Conservation (phyloP, 2,797 vertebrate genomes). For the Aphelocoma californica region DNA sequence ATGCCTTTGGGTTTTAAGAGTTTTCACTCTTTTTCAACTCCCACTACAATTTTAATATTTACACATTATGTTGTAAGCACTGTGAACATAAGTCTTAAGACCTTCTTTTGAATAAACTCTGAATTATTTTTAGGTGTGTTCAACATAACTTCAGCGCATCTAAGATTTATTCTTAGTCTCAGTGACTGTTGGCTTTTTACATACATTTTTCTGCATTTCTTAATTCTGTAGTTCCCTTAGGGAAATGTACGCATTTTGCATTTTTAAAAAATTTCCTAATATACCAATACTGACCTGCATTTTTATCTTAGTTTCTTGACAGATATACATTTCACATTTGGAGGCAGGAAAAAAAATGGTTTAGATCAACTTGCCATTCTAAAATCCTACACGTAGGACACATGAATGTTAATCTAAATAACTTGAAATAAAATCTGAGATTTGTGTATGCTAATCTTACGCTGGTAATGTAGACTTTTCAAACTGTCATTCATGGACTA, state of each 20-base stretch:
- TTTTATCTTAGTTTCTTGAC: not conserved
- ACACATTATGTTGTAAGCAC: not conserved
- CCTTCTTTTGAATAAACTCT: not conserved
- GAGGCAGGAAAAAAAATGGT: not conserved
- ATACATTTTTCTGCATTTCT: not conserved
- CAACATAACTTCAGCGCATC: not conserved
- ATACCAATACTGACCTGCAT: not conserved
- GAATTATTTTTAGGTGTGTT: not conserved
- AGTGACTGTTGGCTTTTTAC: not conserved
- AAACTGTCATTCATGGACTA: not conserved
- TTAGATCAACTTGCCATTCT: not conserved
- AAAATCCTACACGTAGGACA: slow-evolving; percentile 6
- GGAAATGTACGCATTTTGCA: not conserved
- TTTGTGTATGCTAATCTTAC: slow-evolving; percentile 4
- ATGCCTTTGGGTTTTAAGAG: not conserved
- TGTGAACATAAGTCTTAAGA: not conserved
- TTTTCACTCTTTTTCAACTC: slow-evolving; percentile 17
- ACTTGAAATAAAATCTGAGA: not conserved
- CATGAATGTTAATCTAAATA: not conserved
- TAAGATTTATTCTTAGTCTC: not conserved
- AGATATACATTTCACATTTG: not conserved
- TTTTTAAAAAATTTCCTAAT: not conserved
- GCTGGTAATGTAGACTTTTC: not conserved
- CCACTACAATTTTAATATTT: not conserved
- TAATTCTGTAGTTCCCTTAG: not conserved